Evolutionary conservation across 2,888 invertebrate genomes (phyloP).

Genomic region (Nemurella pictetii): DNA sequence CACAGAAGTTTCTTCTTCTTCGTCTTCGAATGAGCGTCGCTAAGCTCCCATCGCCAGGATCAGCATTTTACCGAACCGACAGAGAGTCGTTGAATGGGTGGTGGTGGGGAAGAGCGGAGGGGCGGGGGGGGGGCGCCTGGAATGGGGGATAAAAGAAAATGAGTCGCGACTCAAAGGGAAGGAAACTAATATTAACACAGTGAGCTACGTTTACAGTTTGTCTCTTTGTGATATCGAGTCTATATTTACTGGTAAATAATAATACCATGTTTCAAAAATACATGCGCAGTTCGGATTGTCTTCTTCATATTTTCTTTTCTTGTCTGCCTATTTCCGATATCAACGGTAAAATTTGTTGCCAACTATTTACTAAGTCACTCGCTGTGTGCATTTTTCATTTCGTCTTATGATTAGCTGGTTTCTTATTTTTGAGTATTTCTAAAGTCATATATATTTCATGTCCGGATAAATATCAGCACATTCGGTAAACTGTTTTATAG

Average conservation of each 20-base stretch:
- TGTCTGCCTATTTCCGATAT: too few relatives aligned
- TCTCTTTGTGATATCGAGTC: not conserved
- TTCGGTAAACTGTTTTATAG: too few relatives aligned
- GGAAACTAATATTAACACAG: not conserved
- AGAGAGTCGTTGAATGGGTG: not conserved
- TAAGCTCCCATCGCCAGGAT: constrained; percentile 2
- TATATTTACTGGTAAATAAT: not conserved
- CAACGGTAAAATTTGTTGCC: too few relatives aligned
- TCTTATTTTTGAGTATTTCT: too few relatives aligned
- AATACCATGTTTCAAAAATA: not conserved
- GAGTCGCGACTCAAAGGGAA: not conserved
- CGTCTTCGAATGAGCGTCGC: constrained; percentile 1
- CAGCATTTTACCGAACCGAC: constrained; percentile 21
- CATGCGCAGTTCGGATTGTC: too few relatives aligned
- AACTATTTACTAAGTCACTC: too few relatives aligned
- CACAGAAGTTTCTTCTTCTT: not conserved
- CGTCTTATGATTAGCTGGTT: too few relatives aligned
- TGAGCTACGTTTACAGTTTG: not conserved
- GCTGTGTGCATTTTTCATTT: too few relatives aligned
- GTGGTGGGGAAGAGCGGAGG: not conserved
- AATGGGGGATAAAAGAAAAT: not conserved
- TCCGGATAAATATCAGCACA: too few relatives aligned
- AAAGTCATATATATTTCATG: too few relatives aligned
- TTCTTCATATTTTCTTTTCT: too few relatives aligned
- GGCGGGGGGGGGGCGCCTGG: not conserved